Base-by-base conservation (phyloP, 1,140 invertebrate species). In the Euglossa dilemma region DNA sequence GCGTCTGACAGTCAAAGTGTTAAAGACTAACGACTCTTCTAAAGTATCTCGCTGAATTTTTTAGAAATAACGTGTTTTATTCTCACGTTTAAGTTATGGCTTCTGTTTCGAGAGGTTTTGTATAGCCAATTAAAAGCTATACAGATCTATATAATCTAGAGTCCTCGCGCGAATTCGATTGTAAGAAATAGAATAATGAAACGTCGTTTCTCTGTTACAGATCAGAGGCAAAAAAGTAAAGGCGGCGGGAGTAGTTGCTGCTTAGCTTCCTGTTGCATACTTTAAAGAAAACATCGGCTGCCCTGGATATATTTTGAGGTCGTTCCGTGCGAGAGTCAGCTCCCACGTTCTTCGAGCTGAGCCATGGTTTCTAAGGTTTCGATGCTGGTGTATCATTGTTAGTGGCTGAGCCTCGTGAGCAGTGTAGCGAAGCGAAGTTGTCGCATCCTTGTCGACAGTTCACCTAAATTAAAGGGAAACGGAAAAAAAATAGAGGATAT, bases 161-260 rank as follows among this genome's bases (percentile, higher is more conserved):
- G 25, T 25, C 20, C 9, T 52, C 50, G 6, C 25, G 9, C 36
- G 0, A 8, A 16, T 8, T 28, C 20, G 2, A n/a, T 25, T 7
- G 43, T 8, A 4, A 28, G 20, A 18, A 50, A 20, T 14, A 5
- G 23, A 28, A 18, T 66, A 76, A 82, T 47, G 14, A 50, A 14
- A 18, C 3, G 0, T 14, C 8, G 6, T 79, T 85, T 91, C 80
- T 93, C 92, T 93, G 85, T 97, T 97, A 70, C 96, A 98, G 98
- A 98, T 97, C 97, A 98, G 96, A 96, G 98, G 95, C 97, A 98
- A 95, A 98, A 98, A 94, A 98, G 97, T 95, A 98, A 98, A 97
- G 97, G 97, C 85, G 97, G 98, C 84, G 97, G 97, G 83, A 98
- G 97, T 95, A 97, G 97, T 96, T 98, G 97, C 96, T 98, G 98